phyloP scores from a whole-genome alignment of 2,888 invertebrate species.

The Orchesella flavescens region DNA sequence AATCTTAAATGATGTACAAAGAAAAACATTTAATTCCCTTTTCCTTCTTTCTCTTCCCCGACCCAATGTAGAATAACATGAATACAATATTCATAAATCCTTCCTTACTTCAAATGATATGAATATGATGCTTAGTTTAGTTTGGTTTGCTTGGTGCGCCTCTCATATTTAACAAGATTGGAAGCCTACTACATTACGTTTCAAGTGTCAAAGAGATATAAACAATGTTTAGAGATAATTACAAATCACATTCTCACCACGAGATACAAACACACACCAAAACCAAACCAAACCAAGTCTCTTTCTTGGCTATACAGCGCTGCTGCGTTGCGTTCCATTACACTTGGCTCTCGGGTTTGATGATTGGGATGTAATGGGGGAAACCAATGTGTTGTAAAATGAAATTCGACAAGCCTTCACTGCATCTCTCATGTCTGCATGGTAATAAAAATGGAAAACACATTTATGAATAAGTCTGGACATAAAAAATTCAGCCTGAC shows the following conservation, averaged over 20 bases:
- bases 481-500: too few species aligned
- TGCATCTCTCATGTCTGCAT: neutral
- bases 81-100: constrained; percentile 7
- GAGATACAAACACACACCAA: neutral
- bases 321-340: too few species aligned
- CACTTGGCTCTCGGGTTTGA: too few species aligned
- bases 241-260: constrained; percentile 53
- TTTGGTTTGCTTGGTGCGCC: neutral
- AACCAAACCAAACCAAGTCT: too few species aligned
- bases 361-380: constrained; percentile 14
- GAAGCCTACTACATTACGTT: constrained; percentile 1
- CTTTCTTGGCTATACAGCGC: too few species aligned
- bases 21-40: neutral
- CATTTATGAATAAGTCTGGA: too few species aligned
- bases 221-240: constrained; percentile 58
- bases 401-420: neutral
- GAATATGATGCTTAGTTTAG: constrained; percentile 6
- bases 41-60: neutral
- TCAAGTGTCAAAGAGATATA: constrained; percentile 51
- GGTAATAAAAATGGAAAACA: neutral
- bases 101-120: neutral
- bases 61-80: neutral
- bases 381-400: constrained; percentile 17
- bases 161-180: neutral
- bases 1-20: neutral